A percentile compares a stretch with the other conserved stretches of the same genome.
phyloP scores from a whole-genome alignment of 2,888 invertebrate species.

The Trichogramma evanescens region DNA sequence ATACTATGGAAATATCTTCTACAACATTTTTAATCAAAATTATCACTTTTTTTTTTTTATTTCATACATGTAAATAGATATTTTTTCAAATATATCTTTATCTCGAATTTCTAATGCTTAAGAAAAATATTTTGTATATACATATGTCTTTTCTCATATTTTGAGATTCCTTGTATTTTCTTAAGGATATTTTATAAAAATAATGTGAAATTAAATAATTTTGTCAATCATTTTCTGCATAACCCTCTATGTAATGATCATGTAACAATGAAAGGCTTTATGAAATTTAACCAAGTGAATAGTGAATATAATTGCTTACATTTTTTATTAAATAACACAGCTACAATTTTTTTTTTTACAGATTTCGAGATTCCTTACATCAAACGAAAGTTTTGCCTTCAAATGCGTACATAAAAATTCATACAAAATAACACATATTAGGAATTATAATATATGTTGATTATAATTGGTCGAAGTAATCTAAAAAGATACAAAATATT shows the following conservation, averaged over 20 bases:
- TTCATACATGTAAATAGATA: constrained; percentile 20
- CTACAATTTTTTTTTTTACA: constrained; percentile 8
- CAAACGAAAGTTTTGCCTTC: neutral
- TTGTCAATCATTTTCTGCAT: constrained; percentile 19
- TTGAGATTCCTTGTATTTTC: constrained; percentile 23
- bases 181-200: constrained; percentile 23
- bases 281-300: constrained; percentile 12
- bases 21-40: constrained; percentile 7
- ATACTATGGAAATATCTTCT: neutral
- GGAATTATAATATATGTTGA: constrained; percentile 6
- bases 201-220: constrained; percentile 20
- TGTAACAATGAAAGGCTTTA: constrained; percentile 9
- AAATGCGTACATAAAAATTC: constrained; percentile 17
- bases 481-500: constrained; percentile 16
- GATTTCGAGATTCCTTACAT: neutral
- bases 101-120: constrained; percentile 14
- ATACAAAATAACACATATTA: constrained; percentile 15
- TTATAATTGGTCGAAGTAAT: constrained; percentile 10
- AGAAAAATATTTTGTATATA: constrained; percentile 20
- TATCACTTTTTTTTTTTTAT: constrained; percentile 9
- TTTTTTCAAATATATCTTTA: constrained; percentile 15
- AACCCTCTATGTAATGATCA: constrained; percentile 11
- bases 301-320: constrained; percentile 6
- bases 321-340: constrained; percentile 10
- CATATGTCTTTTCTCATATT: constrained; percentile 17